These are phyloP conservation scores for Microcaecilia unicolor DNA, from an alignment of 2,797 vertebrate genomes.

Conservation along the genomic window DNA sequence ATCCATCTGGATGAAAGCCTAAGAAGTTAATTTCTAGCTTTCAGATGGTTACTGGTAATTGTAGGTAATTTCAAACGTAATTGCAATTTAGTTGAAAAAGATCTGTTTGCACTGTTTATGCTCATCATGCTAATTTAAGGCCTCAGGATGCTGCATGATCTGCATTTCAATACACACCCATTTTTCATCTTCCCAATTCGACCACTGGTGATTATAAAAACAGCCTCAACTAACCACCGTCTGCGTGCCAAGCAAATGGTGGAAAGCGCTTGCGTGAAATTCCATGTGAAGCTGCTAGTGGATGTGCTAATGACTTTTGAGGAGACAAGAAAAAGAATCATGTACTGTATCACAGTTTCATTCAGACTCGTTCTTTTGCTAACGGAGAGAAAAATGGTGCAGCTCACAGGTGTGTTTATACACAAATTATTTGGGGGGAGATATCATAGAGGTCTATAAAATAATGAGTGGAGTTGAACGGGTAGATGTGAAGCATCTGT, in stretches of 20 bases:
- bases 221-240: slow-evolving; percentile 48
- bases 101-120: slow-evolving; percentile 71
- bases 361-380: slow-evolving; percentile 33
- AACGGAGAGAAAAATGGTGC: slow-evolving; percentile 30
- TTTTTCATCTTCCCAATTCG: slow-evolving; percentile 55
- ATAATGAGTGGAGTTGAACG: no score
- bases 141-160: slow-evolving; percentile 57
- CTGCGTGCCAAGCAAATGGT: slow-evolving; percentile 40
- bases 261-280: slow-evolving; percentile 31
- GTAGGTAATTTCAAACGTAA: slow-evolving; percentile 84
- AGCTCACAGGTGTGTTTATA: slow-evolving; percentile 35
- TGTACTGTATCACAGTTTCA: no score
- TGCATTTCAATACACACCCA: slow-evolving; percentile 49
- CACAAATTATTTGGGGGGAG: slow-evolving; percentile 30
- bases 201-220: slow-evolving; percentile 52
- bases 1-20: slow-evolving; percentile 71
- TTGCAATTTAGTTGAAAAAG: slow-evolving; percentile 71
- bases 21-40: slow-evolving; percentile 80
- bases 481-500: no score
- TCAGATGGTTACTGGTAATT: slow-evolving; percentile 75
- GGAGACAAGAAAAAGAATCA: slow-evolving; percentile 38
- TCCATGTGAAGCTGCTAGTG: slow-evolving; percentile 27
- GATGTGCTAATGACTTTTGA: slow-evolving; percentile 51
- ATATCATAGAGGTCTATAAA: no score
- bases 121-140: slow-evolving; percentile 81